A percentile compares a stretch with the other conserved stretches of the same genome.
These are phyloP conservation scores for Hypsopygia costalis DNA, from an alignment of 2,888 invertebrate genomes.

Conservation along the genomic window DNA sequence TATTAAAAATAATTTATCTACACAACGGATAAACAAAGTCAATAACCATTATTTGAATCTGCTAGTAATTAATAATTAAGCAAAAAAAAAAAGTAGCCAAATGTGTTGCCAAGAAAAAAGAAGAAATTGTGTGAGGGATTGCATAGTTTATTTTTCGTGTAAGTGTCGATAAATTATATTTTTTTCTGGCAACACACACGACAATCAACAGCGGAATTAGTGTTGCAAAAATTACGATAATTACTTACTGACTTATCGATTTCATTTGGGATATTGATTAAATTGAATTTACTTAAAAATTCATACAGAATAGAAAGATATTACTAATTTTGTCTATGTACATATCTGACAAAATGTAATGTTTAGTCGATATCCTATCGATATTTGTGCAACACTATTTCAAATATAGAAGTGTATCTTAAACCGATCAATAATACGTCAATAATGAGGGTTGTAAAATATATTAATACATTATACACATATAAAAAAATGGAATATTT, in stretches of 20 bases:
- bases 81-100: constrained; percentile 32
- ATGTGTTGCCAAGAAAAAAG: constrained; percentile 45
- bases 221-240: constrained; percentile 3
- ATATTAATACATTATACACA: constrained; percentile 29
- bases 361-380: neutral
- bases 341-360: too few relatives aligned
- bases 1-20: constrained; percentile 75
- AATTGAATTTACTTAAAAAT: neutral
- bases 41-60: constrained; percentile 53
- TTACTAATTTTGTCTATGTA: neutral
- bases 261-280: neutral
- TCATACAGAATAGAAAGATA: neutral
- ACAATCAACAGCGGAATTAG: constrained; percentile 11
- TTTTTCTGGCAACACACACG: constrained; percentile 22
- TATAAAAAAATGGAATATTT: constrained; percentile 51
- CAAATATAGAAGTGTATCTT: constrained; percentile 42
- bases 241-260: neutral
- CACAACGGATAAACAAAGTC: constrained; percentile 62
- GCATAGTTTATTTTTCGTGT: constrained; percentile 4
- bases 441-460: constrained; percentile 41
- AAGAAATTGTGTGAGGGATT: constrained; percentile 11
- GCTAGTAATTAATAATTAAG: constrained; percentile 45
- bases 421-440: constrained; percentile 44
- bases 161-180: constrained; percentile 10
- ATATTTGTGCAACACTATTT: constrained; percentile 1